These are phyloP conservation scores for Barnardius zonarius DNA, from an alignment of 2,113 vertebrate genomes.

Conservation along the genomic window DNA sequence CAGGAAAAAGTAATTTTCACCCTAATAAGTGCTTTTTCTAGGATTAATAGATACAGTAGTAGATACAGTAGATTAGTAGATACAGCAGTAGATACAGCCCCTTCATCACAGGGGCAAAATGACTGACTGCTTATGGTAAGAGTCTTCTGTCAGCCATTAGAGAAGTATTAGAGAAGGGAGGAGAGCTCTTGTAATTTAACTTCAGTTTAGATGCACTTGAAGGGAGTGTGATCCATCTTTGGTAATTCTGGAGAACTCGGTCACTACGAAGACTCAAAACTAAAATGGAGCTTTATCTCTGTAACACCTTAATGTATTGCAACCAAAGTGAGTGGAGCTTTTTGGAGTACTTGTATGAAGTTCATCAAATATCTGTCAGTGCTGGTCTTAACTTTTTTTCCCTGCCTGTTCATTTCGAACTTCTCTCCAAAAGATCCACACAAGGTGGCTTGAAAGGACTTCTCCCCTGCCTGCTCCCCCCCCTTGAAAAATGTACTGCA, in stretches of 20 bases:
- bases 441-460: background rate
- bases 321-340: background rate
- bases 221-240: background rate
- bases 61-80: background rate
- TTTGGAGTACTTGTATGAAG: background rate
- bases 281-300: background rate
- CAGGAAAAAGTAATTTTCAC: background rate
- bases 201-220: background rate
- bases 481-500: fast-evolving
- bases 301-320: background rate
- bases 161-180: background rate
- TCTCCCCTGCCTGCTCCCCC: background rate
- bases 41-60: background rate
- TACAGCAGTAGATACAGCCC: background rate
- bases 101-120: background rate
- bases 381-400: background rate
- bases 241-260: background rate
- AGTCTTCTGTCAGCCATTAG: background rate
- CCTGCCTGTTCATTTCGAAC: background rate
- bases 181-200: background rate
- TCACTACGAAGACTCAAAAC: background rate
- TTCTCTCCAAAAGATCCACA: background rate
- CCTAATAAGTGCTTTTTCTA: background rate
- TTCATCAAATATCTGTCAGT: background rate
- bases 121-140: background rate